A percentile compares a stretch with the other conserved stretches of the same genome.
These are phyloP conservation scores for Sabatieria punctata DNA, from an alignment of 2,888 invertebrate species.

Conservation along the genomic window DNA sequence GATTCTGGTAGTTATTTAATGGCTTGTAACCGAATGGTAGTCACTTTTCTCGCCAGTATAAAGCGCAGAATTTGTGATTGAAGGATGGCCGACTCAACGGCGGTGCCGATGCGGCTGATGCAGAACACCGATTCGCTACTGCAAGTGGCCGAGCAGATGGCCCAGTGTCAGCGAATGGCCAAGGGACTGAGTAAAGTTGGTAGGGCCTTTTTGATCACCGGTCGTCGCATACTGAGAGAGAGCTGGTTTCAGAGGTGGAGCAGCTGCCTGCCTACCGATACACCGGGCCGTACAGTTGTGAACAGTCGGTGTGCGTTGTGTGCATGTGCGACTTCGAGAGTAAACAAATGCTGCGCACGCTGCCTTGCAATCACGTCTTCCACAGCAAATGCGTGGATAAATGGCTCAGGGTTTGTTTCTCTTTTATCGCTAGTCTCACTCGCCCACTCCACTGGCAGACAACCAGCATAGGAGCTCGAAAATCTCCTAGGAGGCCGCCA, in stretches of 20 bases:
- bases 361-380: constrained; percentile 88
- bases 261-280: constrained; percentile 1
- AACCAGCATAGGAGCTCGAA: no score
- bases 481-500: no score
- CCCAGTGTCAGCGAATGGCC: neutral
- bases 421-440: no score
- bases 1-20: no score
- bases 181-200: constrained; percentile 6
- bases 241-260: constrained; percentile 5
- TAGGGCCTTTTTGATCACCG: neutral
- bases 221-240: no score
- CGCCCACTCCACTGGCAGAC: no score
- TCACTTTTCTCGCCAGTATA: no score
- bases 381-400: constrained; percentile 93
- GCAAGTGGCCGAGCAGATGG: constrained; percentile 4
- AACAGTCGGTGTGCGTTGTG: constrained; percentile 78
- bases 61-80: no score
- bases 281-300: neutral
- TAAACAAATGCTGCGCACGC: constrained; percentile 66
- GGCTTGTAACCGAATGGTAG: no score
- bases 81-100: no score
- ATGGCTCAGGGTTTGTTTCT: constrained; percentile 84
- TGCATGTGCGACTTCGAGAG: constrained; percentile 95
- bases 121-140: constrained; percentile 1
- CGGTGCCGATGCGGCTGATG: no score